Conservation (phyloP, 2,888 invertebrate species). For the Acronicta alni region DNA sequence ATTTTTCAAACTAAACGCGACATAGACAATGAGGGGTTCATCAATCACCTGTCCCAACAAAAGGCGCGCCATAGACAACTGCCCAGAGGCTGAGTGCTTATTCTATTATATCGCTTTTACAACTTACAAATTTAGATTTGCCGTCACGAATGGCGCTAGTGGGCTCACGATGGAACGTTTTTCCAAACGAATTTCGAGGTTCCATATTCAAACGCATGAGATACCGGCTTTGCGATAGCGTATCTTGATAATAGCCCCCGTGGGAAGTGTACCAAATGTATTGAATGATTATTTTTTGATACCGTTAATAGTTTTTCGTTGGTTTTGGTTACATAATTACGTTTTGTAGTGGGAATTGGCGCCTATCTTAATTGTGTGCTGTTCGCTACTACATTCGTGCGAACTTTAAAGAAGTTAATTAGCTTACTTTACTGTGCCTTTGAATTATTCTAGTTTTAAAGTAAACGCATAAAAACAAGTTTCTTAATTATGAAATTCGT, state of each 20-base stretch:
- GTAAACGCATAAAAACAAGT: constrained; percentile 38
- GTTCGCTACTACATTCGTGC: constrained; percentile 47
- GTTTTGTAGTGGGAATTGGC: constrained; percentile 43
- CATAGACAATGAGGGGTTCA: constrained; percentile 78
- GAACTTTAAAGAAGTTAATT: constrained; percentile 55
- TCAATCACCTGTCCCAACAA: constrained; percentile 82
- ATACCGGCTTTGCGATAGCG: constrained; percentile 60
- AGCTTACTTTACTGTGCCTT: constrained; percentile 35
- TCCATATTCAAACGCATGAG: constrained; percentile 56
- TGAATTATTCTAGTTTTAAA: constrained; percentile 39
- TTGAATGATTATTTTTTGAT: constrained; percentile 76
- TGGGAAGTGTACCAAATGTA: constrained; percentile 79
- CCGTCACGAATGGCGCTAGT: constrained; percentile 49
- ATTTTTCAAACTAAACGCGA: constrained; percentile 85
- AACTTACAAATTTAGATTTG: constrained; percentile 60
- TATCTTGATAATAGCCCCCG: constrained; percentile 72
- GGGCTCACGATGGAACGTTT: constrained; percentile 17
- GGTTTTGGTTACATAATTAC: constrained; percentile 72
- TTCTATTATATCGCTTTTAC: constrained; percentile 68
- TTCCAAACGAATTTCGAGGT: constrained; percentile 37
- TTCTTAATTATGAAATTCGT: too few species aligned
- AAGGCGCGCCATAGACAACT: constrained; percentile 80
- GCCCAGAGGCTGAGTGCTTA: constrained; percentile 75
- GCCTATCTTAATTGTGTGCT: constrained; percentile 40
- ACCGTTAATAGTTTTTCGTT: constrained; percentile 77